Conservation (phyloP, 92 coral and sea anemone genomes). For the Paragorgia papillata region DNA sequence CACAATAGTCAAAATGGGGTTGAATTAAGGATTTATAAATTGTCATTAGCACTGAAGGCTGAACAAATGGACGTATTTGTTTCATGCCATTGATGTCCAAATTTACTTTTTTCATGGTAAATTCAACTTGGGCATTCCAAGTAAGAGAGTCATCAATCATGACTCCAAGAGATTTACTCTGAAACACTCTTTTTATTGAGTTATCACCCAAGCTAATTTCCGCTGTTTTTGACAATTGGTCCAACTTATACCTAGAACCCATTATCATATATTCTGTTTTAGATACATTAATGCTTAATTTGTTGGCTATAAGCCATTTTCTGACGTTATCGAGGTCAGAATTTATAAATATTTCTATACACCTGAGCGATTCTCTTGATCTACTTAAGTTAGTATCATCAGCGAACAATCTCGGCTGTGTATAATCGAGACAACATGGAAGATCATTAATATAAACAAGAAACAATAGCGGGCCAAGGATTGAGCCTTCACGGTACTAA, state of each 20-base stretch:
- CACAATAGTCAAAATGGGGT: neutral
- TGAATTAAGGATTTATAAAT: neutral
- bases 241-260: neutral
- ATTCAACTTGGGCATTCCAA: neutral
- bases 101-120: neutral
- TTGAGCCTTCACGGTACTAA: too few relatives aligned
- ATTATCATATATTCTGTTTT: neutral
- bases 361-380: neutral
- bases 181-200: neutral
- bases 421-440: neutral
- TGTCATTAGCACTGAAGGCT: neutral
- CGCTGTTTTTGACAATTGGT: neutral
- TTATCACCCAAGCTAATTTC: neutral
- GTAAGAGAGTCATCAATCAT: neutral
- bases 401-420: neutral
- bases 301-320: neutral
- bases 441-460: neutral
- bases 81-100: neutral
- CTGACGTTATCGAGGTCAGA: neutral
- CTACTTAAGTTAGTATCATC: neutral
- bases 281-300: neutral
- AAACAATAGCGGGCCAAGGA: too few relatives aligned
- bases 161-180: neutral
- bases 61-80: neutral
- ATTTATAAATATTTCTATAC: neutral